These are phyloP conservation scores for Autographa pulchrina DNA, from an alignment of 2,888 invertebrate genomes.

Conservation along the genomic window DNA sequence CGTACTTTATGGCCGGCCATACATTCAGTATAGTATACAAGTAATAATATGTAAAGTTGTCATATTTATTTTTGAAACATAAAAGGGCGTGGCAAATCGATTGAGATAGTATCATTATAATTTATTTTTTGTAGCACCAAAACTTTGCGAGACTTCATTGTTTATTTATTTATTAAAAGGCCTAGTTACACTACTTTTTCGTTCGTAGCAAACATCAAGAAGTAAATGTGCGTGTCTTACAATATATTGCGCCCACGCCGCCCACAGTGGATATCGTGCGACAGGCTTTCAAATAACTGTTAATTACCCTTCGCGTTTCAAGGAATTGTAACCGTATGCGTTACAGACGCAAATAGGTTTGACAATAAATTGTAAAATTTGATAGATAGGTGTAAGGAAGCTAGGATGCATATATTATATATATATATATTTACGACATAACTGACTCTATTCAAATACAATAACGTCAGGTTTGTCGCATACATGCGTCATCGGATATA, in stretches of 20 bases:
- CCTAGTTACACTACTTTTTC: conserved; percentile 5
- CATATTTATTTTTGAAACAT: conserved; percentile 9
- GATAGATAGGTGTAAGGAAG: conserved; percentile 58
- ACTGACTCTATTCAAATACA: conserved; percentile 48
- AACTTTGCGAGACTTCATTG: neutral
- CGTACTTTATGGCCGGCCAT: conserved; percentile 25
- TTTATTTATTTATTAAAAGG: conserved; percentile 26
- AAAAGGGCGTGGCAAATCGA: neutral
- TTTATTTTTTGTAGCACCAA: neutral
- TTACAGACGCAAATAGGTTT: conserved; percentile 68
- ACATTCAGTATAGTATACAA: neutral
- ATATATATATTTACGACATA: conserved; percentile 49
- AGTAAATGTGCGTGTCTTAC: conserved; percentile 8
- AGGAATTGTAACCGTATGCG: conserved; percentile 59
- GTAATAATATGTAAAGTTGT: too few species aligned
- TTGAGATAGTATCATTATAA: conserved; percentile 1
- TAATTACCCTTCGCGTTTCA: conserved; percentile 42
- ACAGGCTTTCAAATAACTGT: conserved; percentile 21
- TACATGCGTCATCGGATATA: conserved; percentile 45
- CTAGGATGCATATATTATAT: conserved; percentile 48
- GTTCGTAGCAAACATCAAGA: neutral
- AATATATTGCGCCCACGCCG: neutral
- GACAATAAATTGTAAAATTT: conserved; percentile 73
- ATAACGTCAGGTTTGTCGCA: conserved; percentile 44
- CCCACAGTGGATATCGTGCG: neutral